These are phyloP conservation scores for Sesia apiformis DNA, from an alignment of 2,888 invertebrate genomes.

Conservation along the genomic window DNA sequence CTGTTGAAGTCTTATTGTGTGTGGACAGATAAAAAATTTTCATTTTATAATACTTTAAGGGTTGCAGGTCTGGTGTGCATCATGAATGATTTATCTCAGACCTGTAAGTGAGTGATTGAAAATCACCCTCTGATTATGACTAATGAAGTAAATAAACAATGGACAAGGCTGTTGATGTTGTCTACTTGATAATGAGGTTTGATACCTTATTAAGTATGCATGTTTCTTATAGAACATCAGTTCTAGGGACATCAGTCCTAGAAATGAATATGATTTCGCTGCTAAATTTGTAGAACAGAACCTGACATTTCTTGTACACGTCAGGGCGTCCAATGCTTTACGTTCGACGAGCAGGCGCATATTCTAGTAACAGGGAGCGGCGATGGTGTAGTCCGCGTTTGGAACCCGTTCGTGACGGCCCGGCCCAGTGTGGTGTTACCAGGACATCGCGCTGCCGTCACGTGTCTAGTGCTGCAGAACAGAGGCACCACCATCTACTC, in stretches of 20 bases:
- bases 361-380: constrained; percentile 82
- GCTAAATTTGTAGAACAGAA: not conserved
- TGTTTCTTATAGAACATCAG: too few species aligned
- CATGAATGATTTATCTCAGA: too few species aligned
- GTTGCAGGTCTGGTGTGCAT: too few species aligned
- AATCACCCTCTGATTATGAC: too few species aligned
- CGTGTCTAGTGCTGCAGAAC: constrained; percentile 79
- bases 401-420: constrained; percentile 86
- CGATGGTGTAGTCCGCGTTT: constrained; percentile 82
- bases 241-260: too few species aligned
- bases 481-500: constrained; percentile 80
- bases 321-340: constrained; percentile 78
- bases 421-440: constrained; percentile 76
- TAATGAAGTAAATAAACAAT: too few species aligned
- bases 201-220: not conserved
- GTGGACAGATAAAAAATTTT: not conserved
- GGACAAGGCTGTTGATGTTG: too few species aligned
- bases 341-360: constrained; percentile 73
- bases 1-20: too few species aligned
- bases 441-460: constrained; percentile 83
- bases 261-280: not conserved
- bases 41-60: not conserved
- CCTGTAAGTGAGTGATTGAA: too few species aligned
- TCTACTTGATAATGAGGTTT: not conserved
- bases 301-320: not conserved